Evolutionary conservation across 2,797 vertebrate species (phyloP).

Genomic region (Lycodopsis pacificus): DNA sequence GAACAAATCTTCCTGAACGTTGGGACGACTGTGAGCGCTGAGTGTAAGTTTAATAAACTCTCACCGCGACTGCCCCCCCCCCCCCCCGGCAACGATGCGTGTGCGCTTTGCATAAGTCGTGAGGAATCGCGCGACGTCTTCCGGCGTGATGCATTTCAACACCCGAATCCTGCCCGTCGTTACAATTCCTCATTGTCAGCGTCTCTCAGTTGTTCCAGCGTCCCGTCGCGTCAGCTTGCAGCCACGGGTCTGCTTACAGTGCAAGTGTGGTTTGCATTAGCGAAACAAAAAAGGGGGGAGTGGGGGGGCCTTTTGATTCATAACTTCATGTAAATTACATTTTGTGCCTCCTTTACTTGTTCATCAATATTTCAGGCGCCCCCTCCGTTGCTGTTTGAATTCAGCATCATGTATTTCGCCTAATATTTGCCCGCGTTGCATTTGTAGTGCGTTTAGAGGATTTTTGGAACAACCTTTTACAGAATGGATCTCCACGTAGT

Average conservation of each 20-base stretch:
- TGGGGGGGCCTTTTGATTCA: conserved; percentile 60
- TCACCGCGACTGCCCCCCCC: conserved; percentile 45
- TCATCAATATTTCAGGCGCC: conserved; percentile 66
- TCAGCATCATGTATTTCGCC: conserved; percentile 45
- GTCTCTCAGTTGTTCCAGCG: conserved; percentile 26
- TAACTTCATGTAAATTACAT: conserved; percentile 73
- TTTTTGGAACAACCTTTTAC: not conserved
- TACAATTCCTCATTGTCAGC: conserved; percentile 60
- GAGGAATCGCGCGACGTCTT: conserved; percentile 44
- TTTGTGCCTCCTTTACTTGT: conserved; percentile 51
- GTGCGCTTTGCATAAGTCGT: conserved; percentile 63
- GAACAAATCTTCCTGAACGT: conserved; percentile 65
- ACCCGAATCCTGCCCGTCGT: conserved; percentile 42
- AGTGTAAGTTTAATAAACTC: conserved; percentile 74
- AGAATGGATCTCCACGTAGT: not conserved
- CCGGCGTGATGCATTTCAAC: conserved; percentile 67
- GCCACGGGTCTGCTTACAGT: conserved; percentile 44
- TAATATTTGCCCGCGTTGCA: conserved; percentile 48
- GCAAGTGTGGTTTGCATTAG: conserved; percentile 29
- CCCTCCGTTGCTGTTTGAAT: conserved; percentile 36
- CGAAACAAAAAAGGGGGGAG: too few relatives aligned
- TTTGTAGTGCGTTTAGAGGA: conserved; percentile 28
- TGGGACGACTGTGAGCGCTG: conserved; percentile 50
- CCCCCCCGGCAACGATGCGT: conserved; percentile 56
- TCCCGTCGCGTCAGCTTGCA: conserved; percentile 32